Evolutionary conservation across 2,888 invertebrate species (phyloP).

Genomic region (Rhingia campestris): DNA sequence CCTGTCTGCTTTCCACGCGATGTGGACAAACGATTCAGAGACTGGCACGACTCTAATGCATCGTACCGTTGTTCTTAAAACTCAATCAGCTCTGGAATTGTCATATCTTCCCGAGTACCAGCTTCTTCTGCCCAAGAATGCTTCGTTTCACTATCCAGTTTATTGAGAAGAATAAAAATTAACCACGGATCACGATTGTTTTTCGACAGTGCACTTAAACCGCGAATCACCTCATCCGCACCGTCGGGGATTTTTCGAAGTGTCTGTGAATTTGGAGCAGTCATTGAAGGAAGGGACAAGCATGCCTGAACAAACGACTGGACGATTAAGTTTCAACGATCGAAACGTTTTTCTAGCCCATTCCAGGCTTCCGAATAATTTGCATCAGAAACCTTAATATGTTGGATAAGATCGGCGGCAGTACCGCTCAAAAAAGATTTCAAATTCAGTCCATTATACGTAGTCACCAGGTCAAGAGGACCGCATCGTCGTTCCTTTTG

Average conservation of each 20-base stretch:
- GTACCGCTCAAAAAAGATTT: too few species aligned
- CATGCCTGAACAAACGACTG: not conserved
- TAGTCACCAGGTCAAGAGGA: too few species aligned
- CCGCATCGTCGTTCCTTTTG: too few species aligned
- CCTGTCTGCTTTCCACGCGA: slow-evolving; percentile 14
- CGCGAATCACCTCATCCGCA: too few species aligned
- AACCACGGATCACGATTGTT: not conserved
- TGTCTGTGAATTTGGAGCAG: too few species aligned
- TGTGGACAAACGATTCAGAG: not conserved
- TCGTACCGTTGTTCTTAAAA: slow-evolving; percentile 3
- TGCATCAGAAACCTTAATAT: not conserved
- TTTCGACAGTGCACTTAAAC: not conserved
- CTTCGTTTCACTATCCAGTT: slow-evolving; percentile 1
- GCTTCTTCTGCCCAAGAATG: slow-evolving; percentile 5
- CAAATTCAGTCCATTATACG: too few species aligned
- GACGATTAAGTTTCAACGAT: not conserved
- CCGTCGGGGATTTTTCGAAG: too few species aligned
- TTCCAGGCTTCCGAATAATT: not conserved
- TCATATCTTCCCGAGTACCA: slow-evolving; percentile 2
- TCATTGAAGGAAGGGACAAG: too few species aligned
- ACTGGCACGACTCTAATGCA: slow-evolving; percentile 14
- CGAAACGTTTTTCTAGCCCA: not conserved
- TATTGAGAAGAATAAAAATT: not conserved
- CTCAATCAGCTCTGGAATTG: not conserved
- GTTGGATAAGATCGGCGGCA: too few species aligned